These are phyloP conservation scores for Donacobius atricapilla DNA, from an alignment of 2,113 vertebrate genomes.

Conservation along the genomic window DNA sequence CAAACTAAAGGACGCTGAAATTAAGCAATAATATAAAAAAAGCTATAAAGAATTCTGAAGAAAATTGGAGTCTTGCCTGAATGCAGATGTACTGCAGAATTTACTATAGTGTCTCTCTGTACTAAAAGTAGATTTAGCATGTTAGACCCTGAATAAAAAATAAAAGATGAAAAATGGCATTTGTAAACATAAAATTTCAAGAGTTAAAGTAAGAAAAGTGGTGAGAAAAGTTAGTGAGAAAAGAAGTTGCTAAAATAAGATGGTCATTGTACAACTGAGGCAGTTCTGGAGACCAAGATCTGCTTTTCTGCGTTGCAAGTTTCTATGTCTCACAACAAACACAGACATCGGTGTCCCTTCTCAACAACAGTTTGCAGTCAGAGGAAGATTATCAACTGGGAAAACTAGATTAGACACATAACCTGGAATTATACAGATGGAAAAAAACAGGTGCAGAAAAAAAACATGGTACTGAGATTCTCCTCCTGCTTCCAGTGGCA, in stretches of 20 bases:
- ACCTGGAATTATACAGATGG: rapidly evolving
- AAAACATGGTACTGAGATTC: background rate
- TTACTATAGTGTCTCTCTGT: background rate
- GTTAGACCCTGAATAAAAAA: background rate
- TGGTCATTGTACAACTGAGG: background rate
- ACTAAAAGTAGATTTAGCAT: background rate
- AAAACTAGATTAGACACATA: background rate
- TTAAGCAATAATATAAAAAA: background rate
- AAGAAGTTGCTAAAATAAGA: background rate
- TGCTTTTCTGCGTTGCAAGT: background rate
- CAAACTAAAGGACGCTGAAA: background rate
- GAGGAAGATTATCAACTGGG: background rate
- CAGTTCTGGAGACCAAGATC: background rate
- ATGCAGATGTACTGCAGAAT: background rate
- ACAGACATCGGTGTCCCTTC: background rate
- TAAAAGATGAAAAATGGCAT: background rate
- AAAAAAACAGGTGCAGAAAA: background rate
- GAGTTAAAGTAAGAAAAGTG: background rate
- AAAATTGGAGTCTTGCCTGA: background rate
- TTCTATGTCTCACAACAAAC: background rate
- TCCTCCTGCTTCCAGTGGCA: background rate
- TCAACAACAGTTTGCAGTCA: background rate
- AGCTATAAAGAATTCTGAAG: background rate
- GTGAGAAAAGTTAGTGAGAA: background rate
- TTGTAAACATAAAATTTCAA: background rate